Percentiles rank a stretch among this genome's conserved stretches.
Evolutionary conservation across 1,140 invertebrate species (phyloP).

Genomic region (Acarapis woodi): DNA sequence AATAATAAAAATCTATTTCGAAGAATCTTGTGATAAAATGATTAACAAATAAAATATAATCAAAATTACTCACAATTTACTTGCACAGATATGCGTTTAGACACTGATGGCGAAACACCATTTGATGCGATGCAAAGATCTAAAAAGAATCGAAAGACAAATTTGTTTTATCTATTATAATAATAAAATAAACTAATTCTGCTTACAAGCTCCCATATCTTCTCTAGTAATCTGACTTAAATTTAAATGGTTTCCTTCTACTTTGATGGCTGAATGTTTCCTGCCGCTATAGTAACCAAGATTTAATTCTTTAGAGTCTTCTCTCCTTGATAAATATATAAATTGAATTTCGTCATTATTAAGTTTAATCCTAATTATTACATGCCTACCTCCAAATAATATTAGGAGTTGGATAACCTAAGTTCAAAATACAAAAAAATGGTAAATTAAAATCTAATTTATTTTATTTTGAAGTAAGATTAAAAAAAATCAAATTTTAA

Average conservation of each 20-base stretch:
- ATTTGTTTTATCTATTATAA: slow-evolving; percentile 64
- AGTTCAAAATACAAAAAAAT: neutral
- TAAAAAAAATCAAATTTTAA: too few species aligned
- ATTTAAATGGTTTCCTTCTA: slow-evolving; percentile 48
- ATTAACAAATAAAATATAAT: slow-evolving; percentile 10
- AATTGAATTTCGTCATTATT: too few species aligned
- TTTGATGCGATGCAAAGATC: slow-evolving; percentile 54
- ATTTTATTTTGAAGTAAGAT: neutral
- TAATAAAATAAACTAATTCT: too few species aligned
- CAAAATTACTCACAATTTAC: slow-evolving; percentile 48
- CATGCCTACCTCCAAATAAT: too few species aligned
- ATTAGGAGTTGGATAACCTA: neutral
- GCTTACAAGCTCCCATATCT: slow-evolving; percentile 11
- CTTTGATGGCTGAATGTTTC: slow-evolving; percentile 6
- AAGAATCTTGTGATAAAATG: slow-evolving; percentile 8
- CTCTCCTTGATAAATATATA: too few species aligned
- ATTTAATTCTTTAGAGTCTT: slow-evolving; percentile 41
- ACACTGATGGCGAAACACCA: slow-evolving; percentile 39
- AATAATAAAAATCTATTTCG: too few species aligned
- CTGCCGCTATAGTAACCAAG: slow-evolving; percentile 8
- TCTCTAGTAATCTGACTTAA: slow-evolving; percentile 42
- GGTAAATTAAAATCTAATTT: neutral
- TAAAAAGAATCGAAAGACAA: too few species aligned
- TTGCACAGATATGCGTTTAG: slow-evolving; percentile 38
- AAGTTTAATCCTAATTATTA: too few species aligned